Evolutionary conservation across 2,888 invertebrate species (phyloP).

Genomic region (Caenorhabditis sp.): DNA sequence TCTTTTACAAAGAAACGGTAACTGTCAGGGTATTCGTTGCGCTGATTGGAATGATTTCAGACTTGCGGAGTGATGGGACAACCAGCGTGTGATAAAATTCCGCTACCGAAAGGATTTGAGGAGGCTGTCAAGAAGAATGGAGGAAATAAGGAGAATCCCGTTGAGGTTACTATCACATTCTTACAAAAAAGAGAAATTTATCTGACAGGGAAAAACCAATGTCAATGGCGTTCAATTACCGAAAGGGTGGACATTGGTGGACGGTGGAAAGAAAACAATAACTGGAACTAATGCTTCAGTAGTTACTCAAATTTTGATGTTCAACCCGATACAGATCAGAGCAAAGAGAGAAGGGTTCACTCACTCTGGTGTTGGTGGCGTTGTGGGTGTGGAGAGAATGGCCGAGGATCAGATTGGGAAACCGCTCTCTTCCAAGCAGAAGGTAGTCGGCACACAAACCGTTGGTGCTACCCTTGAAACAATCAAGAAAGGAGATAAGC

Average conservation of each 20-base stretch:
- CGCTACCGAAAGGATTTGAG: constrained; percentile 63
- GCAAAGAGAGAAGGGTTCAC: constrained; percentile 36
- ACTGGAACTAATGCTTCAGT: constrained; percentile 59
- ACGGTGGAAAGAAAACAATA: constrained; percentile 60
- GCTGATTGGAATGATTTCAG: constrained; percentile 13
- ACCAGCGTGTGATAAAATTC: constrained; percentile 69
- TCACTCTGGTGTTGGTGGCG: constrained; percentile 61
- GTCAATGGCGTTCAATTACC: constrained; percentile 61
- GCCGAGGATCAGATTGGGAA: constrained; percentile 43
- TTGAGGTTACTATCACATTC: neutral
- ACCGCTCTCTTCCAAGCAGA: constrained; percentile 38
- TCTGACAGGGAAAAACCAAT: constrained; percentile 37
- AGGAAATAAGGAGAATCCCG: constrained; percentile 11
- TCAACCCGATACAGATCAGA: constrained; percentile 44
- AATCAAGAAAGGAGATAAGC: constrained; percentile 54
- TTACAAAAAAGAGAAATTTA: neutral
- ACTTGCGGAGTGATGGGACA: constrained; percentile 68
- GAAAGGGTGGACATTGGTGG: constrained; percentile 67
- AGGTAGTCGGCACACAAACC: constrained; percentile 49
- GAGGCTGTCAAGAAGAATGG: constrained; percentile 52
- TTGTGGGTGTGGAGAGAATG: constrained; percentile 55
- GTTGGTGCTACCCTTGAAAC: constrained; percentile 45
- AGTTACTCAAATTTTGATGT: constrained; percentile 62
- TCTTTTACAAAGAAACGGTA: constrained; percentile 70
- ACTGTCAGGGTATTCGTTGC: neutral